Conservation (phyloP, 2,888 invertebrate species). For the Argyra leucocephala region DNA sequence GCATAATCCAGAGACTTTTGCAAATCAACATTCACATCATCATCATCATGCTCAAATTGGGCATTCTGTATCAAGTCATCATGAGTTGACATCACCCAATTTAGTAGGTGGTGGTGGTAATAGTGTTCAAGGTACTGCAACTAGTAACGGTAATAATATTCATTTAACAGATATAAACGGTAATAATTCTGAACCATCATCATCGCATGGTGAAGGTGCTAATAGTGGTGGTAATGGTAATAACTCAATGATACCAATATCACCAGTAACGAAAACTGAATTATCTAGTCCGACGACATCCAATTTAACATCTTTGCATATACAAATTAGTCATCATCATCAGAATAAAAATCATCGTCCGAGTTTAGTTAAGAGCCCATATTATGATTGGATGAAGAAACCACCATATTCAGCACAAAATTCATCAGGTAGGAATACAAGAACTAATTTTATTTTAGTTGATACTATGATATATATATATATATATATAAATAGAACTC, state of each 20-base stretch:
- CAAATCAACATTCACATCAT: constrained; percentile 28
- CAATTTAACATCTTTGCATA: constrained; percentile 43
- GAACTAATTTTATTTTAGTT: no score
- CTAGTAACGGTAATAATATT: constrained; percentile 15
- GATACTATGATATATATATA: no score
- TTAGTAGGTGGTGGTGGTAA: constrained; percentile 17
- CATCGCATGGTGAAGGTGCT: constrained; percentile 20
- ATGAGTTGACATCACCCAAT: constrained; percentile 22
- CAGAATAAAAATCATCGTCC: constrained; percentile 48
- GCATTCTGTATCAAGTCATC: constrained; percentile 15
- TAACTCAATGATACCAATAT: constrained; percentile 18
- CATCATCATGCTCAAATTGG: not conserved
- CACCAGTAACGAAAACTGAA: not conserved
- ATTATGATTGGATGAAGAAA: constrained; percentile 86
- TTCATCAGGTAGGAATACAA: constrained; percentile 61
- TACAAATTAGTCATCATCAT: constrained; percentile 53
- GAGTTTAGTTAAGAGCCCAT: constrained; percentile 63
- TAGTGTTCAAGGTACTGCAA: constrained; percentile 13
- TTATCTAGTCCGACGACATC: constrained; percentile 14
- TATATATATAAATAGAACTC: no score
- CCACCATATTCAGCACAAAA: constrained; percentile 75
- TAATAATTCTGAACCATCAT: constrained; percentile 27
- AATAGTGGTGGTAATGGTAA: not conserved
- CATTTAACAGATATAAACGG: not conserved
- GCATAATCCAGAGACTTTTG: constrained; percentile 36